Conservation (phyloP, 2,797 vertebrate genomes). For the Florisuga fusca region DNA sequence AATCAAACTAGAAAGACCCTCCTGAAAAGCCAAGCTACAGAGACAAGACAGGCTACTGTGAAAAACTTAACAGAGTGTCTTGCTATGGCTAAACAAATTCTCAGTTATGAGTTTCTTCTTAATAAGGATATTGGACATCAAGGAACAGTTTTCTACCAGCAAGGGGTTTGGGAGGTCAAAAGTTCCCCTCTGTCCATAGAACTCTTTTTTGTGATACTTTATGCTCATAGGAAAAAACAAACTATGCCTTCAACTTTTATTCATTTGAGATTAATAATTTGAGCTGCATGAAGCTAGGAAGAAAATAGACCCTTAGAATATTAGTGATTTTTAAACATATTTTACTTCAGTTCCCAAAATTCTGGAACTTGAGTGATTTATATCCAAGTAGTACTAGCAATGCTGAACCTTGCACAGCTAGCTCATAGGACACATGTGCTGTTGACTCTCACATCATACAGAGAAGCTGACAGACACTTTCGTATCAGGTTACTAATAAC, state of each 20-base stretch:
- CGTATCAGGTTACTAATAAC: not conserved
- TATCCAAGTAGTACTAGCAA: not conserved
- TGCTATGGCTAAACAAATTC: not conserved
- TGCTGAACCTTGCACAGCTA: not conserved
- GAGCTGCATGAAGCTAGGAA: not conserved
- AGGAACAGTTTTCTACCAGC: not conserved
- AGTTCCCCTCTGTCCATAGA: not conserved
- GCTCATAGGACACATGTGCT: not conserved
- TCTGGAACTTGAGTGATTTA: not conserved
- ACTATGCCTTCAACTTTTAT: not conserved
- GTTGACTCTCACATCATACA: not conserved
- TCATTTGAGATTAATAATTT: not conserved
- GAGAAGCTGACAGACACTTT: not conserved
- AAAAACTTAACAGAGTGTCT: not conserved
- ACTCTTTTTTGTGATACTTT: not conserved
- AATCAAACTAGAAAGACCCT: not conserved
- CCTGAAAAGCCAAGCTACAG: not conserved
- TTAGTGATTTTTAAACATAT: not conserved
- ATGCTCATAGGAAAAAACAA: fast-evolving
- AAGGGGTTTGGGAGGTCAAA: not conserved
- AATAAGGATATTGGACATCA: not conserved
- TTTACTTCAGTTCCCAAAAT: not conserved
- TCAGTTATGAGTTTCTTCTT: not conserved
- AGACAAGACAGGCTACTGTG: not conserved
- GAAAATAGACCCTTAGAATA: not conserved